Conservation (phyloP, 2,113 vertebrate species). For the Ranitomeya variabilis region DNA sequence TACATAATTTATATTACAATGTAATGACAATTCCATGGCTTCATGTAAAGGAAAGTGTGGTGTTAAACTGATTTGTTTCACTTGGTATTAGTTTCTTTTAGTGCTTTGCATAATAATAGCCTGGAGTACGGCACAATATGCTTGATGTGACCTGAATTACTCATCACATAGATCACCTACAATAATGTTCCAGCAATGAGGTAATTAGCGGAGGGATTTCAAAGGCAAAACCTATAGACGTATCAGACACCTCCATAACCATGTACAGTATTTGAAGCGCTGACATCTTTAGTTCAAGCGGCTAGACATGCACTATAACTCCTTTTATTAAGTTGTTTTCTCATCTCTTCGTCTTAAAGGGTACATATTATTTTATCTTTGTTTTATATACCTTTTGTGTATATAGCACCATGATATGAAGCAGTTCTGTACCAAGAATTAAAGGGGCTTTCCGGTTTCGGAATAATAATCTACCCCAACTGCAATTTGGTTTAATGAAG, state of each 20-base stretch:
- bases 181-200: background rate
- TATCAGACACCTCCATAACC: background rate
- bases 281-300: background rate
- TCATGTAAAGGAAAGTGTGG: slow-evolving; percentile 23
- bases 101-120: background rate
- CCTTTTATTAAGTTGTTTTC: background rate
- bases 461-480: too few relatives aligned
- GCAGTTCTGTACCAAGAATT: background rate
- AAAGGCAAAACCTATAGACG: background rate
- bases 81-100: slow-evolving; percentile 12
- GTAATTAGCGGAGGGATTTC: background rate
- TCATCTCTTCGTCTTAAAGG: background rate
- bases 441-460: too few relatives aligned
- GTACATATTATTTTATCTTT: background rate
- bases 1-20: slow-evolving; percentile 14
- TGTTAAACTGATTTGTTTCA: slow-evolving; percentile 23
- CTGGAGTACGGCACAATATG: background rate
- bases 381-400: background rate
- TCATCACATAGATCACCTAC: background rate
- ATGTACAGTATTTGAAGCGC: background rate
- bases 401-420: background rate
- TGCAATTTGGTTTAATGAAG: too few relatives aligned
- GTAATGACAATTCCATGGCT: slow-evolving; percentile 22
- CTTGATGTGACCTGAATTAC: slow-evolving; percentile 3
- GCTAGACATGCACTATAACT: background rate